Conservation (phyloP, 2,797 vertebrate genomes). For the Pantherophis alleghaniensis region DNA sequence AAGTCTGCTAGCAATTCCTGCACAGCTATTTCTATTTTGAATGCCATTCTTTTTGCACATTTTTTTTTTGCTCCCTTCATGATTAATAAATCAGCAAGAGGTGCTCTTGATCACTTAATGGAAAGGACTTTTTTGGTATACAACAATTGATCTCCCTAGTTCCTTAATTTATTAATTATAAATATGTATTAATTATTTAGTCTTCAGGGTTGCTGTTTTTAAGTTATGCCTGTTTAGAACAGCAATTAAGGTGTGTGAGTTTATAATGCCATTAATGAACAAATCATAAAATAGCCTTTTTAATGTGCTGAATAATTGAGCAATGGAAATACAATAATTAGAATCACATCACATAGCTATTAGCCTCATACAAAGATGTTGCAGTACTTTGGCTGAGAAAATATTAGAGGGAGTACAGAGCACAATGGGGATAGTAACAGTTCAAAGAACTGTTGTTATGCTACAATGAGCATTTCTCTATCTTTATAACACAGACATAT, state of each 20-base stretch:
- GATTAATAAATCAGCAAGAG: constrained; percentile 44
- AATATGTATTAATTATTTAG: constrained; percentile 66
- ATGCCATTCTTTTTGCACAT: constrained; percentile 26
- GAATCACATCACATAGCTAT: constrained; percentile 49
- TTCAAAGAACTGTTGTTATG: not conserved
- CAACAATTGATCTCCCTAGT: constrained; percentile 57
- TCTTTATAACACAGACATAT: accelerated
- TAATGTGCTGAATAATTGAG: constrained; percentile 57
- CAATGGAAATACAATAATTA: constrained; percentile 46
- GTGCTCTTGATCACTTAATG: constrained; percentile 47
- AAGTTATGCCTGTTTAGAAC: constrained; percentile 57
- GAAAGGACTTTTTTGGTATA: constrained; percentile 46
- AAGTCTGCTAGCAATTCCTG: constrained; percentile 16
- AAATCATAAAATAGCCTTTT: constrained; percentile 55
- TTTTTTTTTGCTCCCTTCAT: not conserved
- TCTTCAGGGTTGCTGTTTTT: constrained; percentile 28
- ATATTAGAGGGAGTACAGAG: not conserved
- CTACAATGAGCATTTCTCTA: constrained; percentile 19
- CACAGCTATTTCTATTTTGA: constrained; percentile 4
- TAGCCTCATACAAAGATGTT: constrained; percentile 34
- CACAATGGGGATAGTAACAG: not conserved
- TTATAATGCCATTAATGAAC: constrained; percentile 60
- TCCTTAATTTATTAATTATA: constrained; percentile 64
- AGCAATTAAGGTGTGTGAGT: constrained; percentile 59
- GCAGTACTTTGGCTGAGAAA: not conserved